Evolutionary conservation across 2,888 invertebrate species (phyloP).

Genomic region (Fabriciana adippe): DNA sequence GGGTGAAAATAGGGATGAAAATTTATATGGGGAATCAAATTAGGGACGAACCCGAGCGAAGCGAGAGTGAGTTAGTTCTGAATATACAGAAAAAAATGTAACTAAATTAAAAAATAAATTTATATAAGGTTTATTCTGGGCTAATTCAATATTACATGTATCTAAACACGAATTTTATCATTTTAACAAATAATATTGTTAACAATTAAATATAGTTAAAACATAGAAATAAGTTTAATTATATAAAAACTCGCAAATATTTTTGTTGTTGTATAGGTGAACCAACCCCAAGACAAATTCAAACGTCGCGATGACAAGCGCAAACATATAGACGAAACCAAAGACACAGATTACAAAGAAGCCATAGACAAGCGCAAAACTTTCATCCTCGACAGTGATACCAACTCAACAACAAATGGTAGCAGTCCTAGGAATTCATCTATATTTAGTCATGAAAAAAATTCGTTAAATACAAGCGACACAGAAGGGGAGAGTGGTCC

Average conservation of each 20-base stretch:
- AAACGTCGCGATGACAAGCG: slow-evolving; percentile 66
- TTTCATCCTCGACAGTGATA: slow-evolving; percentile 75
- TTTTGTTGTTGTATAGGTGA: slow-evolving; percentile 53
- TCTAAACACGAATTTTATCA: no score
- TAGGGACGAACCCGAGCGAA: no score
- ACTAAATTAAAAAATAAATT: no score
- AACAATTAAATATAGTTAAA: no score
- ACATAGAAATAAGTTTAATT: no score
- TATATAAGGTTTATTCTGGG: no score
- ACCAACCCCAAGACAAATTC: slow-evolving; percentile 58
- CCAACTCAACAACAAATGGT: slow-evolving; percentile 75
- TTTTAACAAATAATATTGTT: no score
- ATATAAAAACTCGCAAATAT: neutral
- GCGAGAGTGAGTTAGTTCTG: no score
- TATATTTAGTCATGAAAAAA: slow-evolving; percentile 71
- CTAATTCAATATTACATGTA: no score
- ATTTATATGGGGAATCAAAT: no score
- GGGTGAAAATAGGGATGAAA: no score
- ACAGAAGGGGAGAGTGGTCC: slow-evolving; percentile 74
- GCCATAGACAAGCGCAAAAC: slow-evolving; percentile 70
- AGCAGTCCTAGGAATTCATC: slow-evolving; percentile 76
- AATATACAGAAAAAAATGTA: no score
- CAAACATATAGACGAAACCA: slow-evolving; percentile 70
- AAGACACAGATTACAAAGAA: slow-evolving; percentile 66
- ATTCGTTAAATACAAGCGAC: slow-evolving; percentile 63